Conservation (phyloP, 2,888 invertebrate genomes). For the Lepidochrysops patricia region DNA sequence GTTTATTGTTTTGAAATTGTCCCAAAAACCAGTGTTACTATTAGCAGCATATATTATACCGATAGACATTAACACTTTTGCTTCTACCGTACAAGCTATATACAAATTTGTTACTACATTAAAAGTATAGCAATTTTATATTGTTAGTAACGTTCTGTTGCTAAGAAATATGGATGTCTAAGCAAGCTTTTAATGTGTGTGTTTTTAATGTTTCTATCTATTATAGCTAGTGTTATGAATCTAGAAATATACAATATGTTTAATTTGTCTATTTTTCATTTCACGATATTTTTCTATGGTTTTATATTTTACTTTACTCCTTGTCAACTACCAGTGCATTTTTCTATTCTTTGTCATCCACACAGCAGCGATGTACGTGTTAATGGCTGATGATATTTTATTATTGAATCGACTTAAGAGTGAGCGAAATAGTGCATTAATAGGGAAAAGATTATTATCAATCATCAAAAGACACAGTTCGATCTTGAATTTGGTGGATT, state of each 20-base stretch:
- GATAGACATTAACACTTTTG: constrained; percentile 58
- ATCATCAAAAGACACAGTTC: constrained; percentile 8
- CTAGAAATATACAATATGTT: too few relatives aligned
- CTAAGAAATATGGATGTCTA: too few relatives aligned
- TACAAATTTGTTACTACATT: constrained; percentile 58
- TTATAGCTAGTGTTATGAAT: too few relatives aligned
- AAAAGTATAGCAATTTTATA: constrained; percentile 33
- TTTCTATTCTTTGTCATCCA: constrained; percentile 10
- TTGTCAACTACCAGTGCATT: constrained; percentile 6
- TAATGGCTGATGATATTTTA: constrained; percentile 8
- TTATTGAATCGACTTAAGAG: neutral
- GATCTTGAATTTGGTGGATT: constrained; percentile 1
- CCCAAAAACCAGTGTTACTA: constrained; percentile 47
- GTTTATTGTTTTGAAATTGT: constrained; percentile 42
- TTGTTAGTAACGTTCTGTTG: too few relatives aligned
- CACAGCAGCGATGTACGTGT: constrained; percentile 7
- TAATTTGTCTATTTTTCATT: too few relatives aligned
- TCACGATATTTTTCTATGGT: too few relatives aligned
- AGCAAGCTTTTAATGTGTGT: too few relatives aligned
- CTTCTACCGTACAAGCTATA: constrained; percentile 47
- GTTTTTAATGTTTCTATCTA: too few relatives aligned
- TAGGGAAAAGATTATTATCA: neutral
- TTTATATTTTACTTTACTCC: neutral
- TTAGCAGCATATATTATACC: constrained; percentile 57
- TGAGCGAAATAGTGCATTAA: neutral